Base-by-base conservation (phyloP, 2,113 vertebrate genomes). In the Protobothrops flavoviridis region DNA sequence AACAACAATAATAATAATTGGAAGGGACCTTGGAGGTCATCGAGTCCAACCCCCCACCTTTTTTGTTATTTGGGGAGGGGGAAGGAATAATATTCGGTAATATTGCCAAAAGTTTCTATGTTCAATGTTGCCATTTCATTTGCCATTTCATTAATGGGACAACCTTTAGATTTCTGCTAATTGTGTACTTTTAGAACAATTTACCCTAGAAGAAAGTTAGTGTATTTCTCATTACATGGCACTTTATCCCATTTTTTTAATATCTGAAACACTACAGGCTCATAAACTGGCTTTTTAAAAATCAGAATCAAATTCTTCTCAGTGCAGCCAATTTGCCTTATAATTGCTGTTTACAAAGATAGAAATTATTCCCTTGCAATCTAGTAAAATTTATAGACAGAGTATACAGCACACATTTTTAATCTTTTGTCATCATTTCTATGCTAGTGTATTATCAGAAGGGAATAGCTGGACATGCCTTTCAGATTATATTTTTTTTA, bases 291-390 rank as follows among this genome's bases (percentile, higher is more conserved):
- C 91, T 91, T 95, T 92, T 85, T 90, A 89, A 97, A 97, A 95
- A 95, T 96, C 95, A 97, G 94, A 95, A 96, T 93, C 55, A 96
- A 55, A 95, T 91, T 92, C 2, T 95, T 95, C 64, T 94, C 88
- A 92, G 90, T 81, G 39, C 94, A 93, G 89, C 93, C 69, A 92
- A 93, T 97, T 93, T 95, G 88, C 93, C 94, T 85, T 95, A 87
- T 94, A 97, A 96, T 93, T 97, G 91, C 39, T 96, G 95, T 94
- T 94, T 96, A 94, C 93, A 94, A 81, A 95, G 81, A 61, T 95
- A 94, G 90, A 95, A 92, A 97, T 91, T 94, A 93, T 94, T 93
- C 33, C 90, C 56, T 94, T 96, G 90, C 52, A 94, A 94, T 89
- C 48, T 56, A 94, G 95, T 94, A 95, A 74, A 52, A 55, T 81